Percentiles rank a stretch among this genome's conserved stretches.
Conservation (phyloP, 2,113 vertebrate species). For the Pluvianellus socialis region DNA sequence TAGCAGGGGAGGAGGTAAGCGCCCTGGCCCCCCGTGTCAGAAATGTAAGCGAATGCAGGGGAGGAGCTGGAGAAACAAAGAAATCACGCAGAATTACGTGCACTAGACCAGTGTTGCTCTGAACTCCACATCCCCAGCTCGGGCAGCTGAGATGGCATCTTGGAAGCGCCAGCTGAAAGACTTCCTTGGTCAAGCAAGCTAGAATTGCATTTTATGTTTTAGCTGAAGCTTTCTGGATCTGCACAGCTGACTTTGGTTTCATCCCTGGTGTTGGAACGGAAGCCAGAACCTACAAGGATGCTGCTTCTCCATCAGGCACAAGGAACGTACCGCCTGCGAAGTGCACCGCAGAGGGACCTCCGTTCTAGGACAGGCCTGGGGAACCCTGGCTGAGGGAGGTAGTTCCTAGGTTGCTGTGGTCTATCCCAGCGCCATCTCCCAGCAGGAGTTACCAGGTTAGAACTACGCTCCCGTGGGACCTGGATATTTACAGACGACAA, state of each 20-base stretch:
- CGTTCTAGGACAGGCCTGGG: background rate
- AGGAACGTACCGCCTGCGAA: background rate
- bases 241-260: background rate
- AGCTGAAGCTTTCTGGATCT: background rate
- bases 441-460: background rate
- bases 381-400: background rate
- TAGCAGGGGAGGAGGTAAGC: background rate
- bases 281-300: background rate
- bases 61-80: constrained; percentile 32
- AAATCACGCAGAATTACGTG: background rate
- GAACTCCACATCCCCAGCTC: background rate
- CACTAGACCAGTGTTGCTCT: background rate
- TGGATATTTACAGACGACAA: background rate
- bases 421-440: background rate
- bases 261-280: background rate
- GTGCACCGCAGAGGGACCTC: background rate
- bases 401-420: background rate
- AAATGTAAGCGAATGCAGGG: background rate
- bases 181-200: background rate
- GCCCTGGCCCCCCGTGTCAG: background rate
- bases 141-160: background rate
- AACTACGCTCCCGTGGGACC: background rate
- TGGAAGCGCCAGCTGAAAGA: background rate
- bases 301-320: background rate
- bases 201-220: background rate